Evolutionary conservation across 37 sponge, comb jelly and placozoan species (phyloP).

Genomic region (Hexactinellida sp.): DNA sequence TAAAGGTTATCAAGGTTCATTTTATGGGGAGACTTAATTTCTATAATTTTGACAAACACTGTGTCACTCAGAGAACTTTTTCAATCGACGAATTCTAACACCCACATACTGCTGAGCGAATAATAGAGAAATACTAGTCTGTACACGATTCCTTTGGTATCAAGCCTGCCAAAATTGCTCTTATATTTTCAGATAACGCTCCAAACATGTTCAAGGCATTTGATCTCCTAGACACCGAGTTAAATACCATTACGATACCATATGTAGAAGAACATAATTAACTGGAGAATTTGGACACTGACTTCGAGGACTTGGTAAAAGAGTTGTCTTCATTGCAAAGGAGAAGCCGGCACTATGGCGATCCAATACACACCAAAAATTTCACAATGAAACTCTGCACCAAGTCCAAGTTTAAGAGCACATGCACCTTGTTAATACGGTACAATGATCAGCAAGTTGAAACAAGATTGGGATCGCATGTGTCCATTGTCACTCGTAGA

Average conservation of each 20-base stretch:
- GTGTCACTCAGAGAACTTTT: neutral
- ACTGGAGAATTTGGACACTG: slow-evolving; percentile 1
- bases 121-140: neutral
- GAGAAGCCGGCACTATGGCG: neutral
- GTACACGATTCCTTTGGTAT: neutral
- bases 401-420: neutral
- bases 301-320: neutral
- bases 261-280: neutral
- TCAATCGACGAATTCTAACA: neutral
- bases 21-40: slow-evolving; percentile 10
- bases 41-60: no score
- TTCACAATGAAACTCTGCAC: neutral
- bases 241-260: neutral
- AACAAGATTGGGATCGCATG: slow-evolving; percentile 11
- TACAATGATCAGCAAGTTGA: slow-evolving; percentile 1
- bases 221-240: neutral
- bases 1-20: neutral
- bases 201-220: neutral
- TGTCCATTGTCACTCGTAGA: slow-evolving; percentile 12
- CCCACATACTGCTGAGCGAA: no score
- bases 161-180: neutral
- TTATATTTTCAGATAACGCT: slow-evolving; percentile 12
- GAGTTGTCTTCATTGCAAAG: neutral
- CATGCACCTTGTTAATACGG: slow-evolving; percentile 13
- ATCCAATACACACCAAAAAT: slow-evolving; percentile 13